Conservation (phyloP, 2,797 vertebrate genomes). For the Pangasius larnaudii region DNA sequence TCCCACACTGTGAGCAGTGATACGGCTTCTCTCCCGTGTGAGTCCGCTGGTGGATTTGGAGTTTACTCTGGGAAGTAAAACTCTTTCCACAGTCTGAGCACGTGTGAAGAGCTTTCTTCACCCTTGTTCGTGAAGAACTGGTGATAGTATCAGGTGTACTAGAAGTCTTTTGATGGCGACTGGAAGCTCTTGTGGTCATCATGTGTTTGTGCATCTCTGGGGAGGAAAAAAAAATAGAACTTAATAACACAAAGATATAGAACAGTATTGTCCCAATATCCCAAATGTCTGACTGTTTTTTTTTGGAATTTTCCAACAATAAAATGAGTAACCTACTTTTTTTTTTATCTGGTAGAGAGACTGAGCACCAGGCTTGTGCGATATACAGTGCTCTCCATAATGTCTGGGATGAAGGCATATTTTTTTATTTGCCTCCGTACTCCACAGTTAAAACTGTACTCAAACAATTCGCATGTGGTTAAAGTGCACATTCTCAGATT, state of each 20-base stretch:
- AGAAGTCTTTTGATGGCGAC: neutral
- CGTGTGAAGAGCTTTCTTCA: neutral
- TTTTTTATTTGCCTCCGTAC: too few species aligned
- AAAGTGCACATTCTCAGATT: too few species aligned
- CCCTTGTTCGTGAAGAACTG: neutral
- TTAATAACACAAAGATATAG: neutral
- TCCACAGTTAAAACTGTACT: too few species aligned
- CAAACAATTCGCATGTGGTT: too few species aligned
- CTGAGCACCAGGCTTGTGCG: neutral
- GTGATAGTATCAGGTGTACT: neutral
- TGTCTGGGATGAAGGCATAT: neutral
- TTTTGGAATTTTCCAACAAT: too few species aligned
- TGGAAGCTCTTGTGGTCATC: neutral
- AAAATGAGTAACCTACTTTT: too few species aligned
- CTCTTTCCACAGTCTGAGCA: conserved; percentile 2
- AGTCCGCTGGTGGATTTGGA: neutral
- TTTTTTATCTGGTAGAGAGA: neutral
- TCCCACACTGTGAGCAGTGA: neutral
- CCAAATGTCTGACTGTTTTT: neutral
- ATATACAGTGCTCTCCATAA: neutral
- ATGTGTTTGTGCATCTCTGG: neutral
- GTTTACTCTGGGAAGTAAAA: neutral
- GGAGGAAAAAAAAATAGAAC: neutral
- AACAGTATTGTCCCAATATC: neutral
- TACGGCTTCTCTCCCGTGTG: conserved; percentile 16